Evolutionary conservation across 1,140 invertebrate species (phyloP), one percentile per base, ranked within the genome.

Genomic region (Melanaphis sacchari): DNA sequence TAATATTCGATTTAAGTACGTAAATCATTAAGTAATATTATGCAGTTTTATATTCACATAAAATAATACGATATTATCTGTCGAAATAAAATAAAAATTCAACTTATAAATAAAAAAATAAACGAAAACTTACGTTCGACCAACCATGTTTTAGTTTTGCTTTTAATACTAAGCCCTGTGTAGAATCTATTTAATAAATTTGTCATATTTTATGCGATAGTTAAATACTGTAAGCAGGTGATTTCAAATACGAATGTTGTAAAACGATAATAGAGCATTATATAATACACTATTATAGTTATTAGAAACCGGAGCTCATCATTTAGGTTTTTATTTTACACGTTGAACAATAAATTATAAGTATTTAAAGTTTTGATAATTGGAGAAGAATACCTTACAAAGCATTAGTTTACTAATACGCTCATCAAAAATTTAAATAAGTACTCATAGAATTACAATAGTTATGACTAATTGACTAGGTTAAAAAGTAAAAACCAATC

Each of bases 1-100:
- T 94, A 97, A 97, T 95, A 96, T 97, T 59, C 96, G 98, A 95
- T 97, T 96, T 95, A 96, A 96, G 98, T 98, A 95, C 95, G 95
- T 94, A 76, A 88, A 31, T 94, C 88, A 93, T 41, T 93, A 54
- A 93, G 91, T 81, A 43, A 88, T 90, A 46, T n/a, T 54, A 81
- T 31, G 9, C 15, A 1, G 24, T 43, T 85, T 85, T 26, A 31
- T 1, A 8, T 85, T 85, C 24, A 31, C 24, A 41, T 15, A 15
- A 85, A 31, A 43, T 41, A 85, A 85, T 26, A 84, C 7, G 3
- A 18, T 26, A 0, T 26, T 9, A 21, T 76, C 31, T 6, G 59
- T n/a, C 3, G 11, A 46, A 85, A 85, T 31, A 21, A 85, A 43
- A 85, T 15, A 15, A 43, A n/a, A 85, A 11, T 40, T 24, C 5